Conservation (phyloP, 2,113 vertebrate species). For the Caloenas nicobarica region DNA sequence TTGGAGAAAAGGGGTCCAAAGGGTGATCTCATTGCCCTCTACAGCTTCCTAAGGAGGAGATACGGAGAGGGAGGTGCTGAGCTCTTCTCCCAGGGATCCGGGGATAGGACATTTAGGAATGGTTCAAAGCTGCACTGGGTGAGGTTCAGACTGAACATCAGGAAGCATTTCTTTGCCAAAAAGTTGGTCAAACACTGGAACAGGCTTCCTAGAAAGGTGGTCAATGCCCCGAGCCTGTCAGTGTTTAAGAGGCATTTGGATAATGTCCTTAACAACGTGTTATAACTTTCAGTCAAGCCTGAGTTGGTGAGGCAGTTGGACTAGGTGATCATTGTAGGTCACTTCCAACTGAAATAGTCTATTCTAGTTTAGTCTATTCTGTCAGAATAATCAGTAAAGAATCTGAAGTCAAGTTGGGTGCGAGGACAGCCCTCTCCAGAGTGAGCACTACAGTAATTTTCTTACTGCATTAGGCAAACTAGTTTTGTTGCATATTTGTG, state of each 20-base stretch:
- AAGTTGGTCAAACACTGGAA: background rate
- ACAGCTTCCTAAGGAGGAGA: background rate
- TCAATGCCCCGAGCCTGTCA: no score
- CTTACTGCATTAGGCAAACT: background rate
- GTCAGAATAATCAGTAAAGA: background rate
- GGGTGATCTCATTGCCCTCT: background rate
- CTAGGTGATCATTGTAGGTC: background rate
- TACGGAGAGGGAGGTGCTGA: background rate
- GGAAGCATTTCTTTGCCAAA: background rate
- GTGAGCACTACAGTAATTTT: background rate
- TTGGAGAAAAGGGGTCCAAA: background rate
- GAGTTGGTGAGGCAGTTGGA: background rate
- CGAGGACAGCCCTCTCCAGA: background rate
- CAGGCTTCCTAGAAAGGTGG: background rate
- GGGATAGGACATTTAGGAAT: background rate
- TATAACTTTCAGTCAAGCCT: background rate
- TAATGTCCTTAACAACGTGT: background rate
- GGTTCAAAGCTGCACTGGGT: background rate
- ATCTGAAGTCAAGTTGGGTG: background rate
- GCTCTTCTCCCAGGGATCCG: background rate
- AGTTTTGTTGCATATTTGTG: conserved; percentile 2
- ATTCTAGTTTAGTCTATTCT: background rate
- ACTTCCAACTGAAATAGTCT: background rate
- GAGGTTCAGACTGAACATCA: background rate
- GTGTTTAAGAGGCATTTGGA: background rate